Percentiles rank a stretch among this genome's conserved stretches.
Evolutionary conservation across 1,140 invertebrate species (phyloP).

Genomic region (Solenopsis fugax): DNA sequence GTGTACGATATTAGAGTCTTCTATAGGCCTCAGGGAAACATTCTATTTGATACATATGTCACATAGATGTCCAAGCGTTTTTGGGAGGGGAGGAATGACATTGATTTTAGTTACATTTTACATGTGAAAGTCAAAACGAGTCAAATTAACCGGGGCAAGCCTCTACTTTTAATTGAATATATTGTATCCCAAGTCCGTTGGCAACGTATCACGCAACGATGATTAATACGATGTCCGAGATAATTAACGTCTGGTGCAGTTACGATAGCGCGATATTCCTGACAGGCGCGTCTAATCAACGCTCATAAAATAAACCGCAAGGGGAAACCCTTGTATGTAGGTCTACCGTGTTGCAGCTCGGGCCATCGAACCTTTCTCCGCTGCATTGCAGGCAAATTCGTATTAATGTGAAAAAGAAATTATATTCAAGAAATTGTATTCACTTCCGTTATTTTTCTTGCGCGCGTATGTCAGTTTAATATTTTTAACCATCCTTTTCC

Average conservation of each 20-base stretch:
- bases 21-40: background rate
- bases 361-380: conserved; percentile 19
- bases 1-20: background rate
- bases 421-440: background rate
- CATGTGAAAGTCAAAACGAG: background rate
- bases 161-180: conserved; percentile 12
- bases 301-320: conserved; percentile 57
- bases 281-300: conserved; percentile 56
- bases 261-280: conserved; percentile 57
- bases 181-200: conserved; percentile 18
- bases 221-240: conserved; percentile 57
- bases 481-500: background rate
- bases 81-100: background rate
- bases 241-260: conserved; percentile 52
- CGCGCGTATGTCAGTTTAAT: background rate
- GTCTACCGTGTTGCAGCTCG: background rate
- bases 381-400: conserved; percentile 33
- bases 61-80: background rate
- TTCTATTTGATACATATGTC: background rate
- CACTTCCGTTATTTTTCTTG: background rate
- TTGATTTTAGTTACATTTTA: background rate
- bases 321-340: conserved; percentile 41
- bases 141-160: background rate
- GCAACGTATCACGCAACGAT: conserved; percentile 50
- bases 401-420: background rate